A percentile compares a stretch with the other conserved stretches of the same genome.
Conservation (phyloP, 2,888 invertebrate genomes). For the Hofmannophila pseudospretella region DNA sequence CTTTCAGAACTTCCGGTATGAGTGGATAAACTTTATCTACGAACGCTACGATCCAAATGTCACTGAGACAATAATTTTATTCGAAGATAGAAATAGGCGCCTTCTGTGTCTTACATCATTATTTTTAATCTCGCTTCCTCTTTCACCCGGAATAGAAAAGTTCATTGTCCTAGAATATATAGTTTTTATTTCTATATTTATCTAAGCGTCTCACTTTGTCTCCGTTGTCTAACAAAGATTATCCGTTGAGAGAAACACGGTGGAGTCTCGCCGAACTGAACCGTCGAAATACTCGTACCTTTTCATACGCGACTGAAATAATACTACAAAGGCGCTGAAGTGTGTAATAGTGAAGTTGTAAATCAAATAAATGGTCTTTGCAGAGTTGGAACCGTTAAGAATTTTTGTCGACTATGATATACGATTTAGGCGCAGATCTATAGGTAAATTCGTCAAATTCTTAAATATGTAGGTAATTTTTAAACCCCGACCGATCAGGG, state of each 20-base stretch:
- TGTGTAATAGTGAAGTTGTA: conserved; percentile 14
- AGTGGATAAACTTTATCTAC: too few relatives aligned
- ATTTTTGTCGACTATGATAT: not conserved
- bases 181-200: conserved; percentile 6
- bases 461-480: too few relatives aligned
- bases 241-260: conserved; percentile 20
- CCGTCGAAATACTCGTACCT: too few relatives aligned
- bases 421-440: too few relatives aligned
- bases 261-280: conserved; percentile 11
- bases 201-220: conserved; percentile 13
- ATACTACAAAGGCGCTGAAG: conserved; percentile 12
- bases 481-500: too few relatives aligned
- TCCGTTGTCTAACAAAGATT: conserved; percentile 12
- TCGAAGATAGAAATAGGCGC: too few relatives aligned
- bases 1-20: too few relatives aligned
- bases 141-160: not conserved
- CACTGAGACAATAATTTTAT: too few relatives aligned
- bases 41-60: too few relatives aligned
- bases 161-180: not conserved
- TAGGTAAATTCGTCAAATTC: too few relatives aligned
- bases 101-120: too few relatives aligned
- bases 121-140: too few relatives aligned
- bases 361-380: conserved; percentile 12
- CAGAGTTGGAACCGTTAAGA: conserved; percentile 5
- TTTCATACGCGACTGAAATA: conserved; percentile 14